A percentile compares a stretch with the other conserved stretches of the same genome.
Evolutionary conservation across 2,113 vertebrate genomes (phyloP).

Genomic region (Corynorhinus townsendii): DNA sequence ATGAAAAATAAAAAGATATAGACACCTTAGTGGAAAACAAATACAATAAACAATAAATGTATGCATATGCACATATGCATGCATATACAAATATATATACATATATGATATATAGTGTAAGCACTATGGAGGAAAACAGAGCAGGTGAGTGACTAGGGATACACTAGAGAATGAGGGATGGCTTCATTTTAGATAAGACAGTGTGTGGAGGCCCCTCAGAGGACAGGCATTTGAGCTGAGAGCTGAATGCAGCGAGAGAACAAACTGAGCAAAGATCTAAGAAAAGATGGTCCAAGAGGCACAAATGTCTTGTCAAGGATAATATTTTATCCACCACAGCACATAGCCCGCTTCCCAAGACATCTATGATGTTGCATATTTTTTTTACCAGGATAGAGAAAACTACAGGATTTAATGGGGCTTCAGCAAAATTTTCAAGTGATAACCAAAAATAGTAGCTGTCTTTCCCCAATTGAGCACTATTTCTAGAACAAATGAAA

Average conservation of each 20-base stretch:
- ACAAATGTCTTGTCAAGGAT: fast-evolving
- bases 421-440: not conserved
- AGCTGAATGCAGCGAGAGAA: not conserved
- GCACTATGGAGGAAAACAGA: not conserved
- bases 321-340: not conserved
- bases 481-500: not conserved
- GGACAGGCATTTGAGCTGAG: not conserved
- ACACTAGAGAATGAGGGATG: not conserved
- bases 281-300: not conserved
- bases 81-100: not conserved
- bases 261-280: too few relatives aligned
- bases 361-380: not conserved
- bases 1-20: not conserved
- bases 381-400: not conserved
- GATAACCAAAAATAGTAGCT: not conserved
- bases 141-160: not conserved
- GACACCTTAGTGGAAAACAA: not conserved
- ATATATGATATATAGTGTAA: fast-evolving
- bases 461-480: not conserved
- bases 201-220: not conserved
- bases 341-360: not conserved
- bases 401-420: not conserved
- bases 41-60: not conserved
- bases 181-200: not conserved
- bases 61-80: not conserved